These are phyloP conservation scores for Setipinna tenuifilis DNA, from an alignment of 2,797 vertebrate species.

Conservation along the genomic window DNA sequence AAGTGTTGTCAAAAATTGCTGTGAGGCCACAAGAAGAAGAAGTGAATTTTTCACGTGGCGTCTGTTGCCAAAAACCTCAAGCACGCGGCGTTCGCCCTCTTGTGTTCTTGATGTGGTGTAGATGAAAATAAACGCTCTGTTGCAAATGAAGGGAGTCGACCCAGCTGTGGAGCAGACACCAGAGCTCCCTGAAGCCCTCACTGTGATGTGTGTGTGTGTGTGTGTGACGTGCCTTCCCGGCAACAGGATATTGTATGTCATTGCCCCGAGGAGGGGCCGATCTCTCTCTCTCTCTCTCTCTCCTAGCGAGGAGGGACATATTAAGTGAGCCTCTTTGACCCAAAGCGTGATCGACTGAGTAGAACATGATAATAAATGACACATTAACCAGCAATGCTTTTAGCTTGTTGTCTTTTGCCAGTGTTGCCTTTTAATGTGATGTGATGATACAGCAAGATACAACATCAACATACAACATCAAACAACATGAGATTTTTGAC, in stretches of 20 bases:
- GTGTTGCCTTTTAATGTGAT: no score
- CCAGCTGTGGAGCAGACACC: slow-evolving; percentile 3
- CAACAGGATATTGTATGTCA: slow-evolving; percentile 26
- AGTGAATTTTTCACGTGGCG: not conserved
- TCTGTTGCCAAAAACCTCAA: not conserved
- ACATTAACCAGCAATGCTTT: not conserved
- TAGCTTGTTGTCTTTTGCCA: not conserved
- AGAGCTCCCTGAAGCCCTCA: not conserved
- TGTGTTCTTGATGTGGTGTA: not conserved
- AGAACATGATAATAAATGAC: not conserved
- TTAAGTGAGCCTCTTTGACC: no score
- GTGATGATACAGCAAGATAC: no score
- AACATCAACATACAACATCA: no score
- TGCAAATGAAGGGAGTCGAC: slow-evolving; percentile 15
- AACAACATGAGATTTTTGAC: no score
- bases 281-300: no score
- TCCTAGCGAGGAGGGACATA: no score
- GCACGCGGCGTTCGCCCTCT: not conserved
- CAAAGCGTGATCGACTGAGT: no score
- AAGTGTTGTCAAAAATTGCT: not conserved
- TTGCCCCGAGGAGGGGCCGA: not conserved
- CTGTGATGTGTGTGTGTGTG: no score
- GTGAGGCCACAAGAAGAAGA: not conserved
- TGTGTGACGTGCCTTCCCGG: not conserved
- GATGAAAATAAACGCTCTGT: slow-evolving; percentile 11